These are phyloP conservation scores for Stenodema calcarata DNA, from an alignment of 2,888 invertebrate genomes.

Conservation along the genomic window DNA sequence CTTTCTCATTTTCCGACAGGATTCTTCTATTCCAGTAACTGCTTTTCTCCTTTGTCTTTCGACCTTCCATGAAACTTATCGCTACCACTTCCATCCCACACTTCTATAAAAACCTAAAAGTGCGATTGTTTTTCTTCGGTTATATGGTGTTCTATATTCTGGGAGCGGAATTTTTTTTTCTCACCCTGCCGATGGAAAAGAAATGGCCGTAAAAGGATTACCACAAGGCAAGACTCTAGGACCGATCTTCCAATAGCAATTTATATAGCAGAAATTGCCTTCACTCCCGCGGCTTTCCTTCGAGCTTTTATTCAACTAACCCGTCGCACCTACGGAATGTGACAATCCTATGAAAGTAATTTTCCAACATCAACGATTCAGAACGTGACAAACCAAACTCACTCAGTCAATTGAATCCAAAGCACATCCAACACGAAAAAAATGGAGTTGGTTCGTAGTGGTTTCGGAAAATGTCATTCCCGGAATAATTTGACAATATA, in stretches of 20 bases:
- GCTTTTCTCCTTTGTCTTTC: background rate
- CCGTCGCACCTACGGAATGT: background rate
- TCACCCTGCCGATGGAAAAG: background rate
- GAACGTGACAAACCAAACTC: background rate
- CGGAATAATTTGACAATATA: too few species aligned
- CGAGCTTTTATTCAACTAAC: background rate
- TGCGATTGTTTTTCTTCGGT: background rate
- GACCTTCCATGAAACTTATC: constrained; percentile 19
- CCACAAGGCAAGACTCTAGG: background rate
- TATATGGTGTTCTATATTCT: background rate
- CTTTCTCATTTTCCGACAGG: constrained; percentile 7
- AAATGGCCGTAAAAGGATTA: background rate
- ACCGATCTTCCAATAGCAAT: background rate
- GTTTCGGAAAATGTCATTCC: too few species aligned
- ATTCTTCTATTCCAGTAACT: background rate
- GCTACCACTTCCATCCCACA: background rate
- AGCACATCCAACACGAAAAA: background rate
- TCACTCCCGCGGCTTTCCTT: background rate
- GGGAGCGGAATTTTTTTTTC: background rate
- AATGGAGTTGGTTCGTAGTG: background rate
- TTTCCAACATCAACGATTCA: background rate
- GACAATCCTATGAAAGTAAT: background rate
- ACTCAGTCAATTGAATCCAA: background rate
- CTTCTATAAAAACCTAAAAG: background rate
- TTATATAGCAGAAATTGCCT: background rate